A percentile compares a stretch with the other conserved stretches of the same genome.
phyloP scores from a whole-genome alignment of 2,797 vertebrate genomes.

The Lutjanus argentimaculatus region DNA sequence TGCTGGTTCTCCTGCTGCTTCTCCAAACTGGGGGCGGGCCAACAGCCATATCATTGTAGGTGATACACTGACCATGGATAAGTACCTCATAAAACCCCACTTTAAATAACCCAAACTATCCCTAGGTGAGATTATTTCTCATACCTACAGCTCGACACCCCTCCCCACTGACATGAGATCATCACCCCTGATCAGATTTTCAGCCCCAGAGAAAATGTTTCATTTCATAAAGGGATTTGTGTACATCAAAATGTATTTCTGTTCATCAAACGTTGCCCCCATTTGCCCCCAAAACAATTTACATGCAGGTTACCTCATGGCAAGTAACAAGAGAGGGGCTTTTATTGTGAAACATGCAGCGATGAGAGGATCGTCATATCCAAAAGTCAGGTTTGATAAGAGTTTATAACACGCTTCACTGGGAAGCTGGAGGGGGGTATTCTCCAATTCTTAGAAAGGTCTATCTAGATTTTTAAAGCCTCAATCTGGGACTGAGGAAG shows the following conservation, averaged over 20 bases:
- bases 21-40: too few relatives aligned
- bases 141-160: constrained; percentile 18
- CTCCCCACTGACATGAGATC: constrained; percentile 10
- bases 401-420: neutral
- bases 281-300: constrained; percentile 12
- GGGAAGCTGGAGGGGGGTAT: neutral
- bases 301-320: constrained; percentile 9
- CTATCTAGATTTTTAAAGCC: constrained; percentile 80
- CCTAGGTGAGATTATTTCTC: constrained; percentile 36
- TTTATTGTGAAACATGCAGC: constrained; percentile 12
- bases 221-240: constrained; percentile 46
- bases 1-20: too few relatives aligned
- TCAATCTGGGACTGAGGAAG: constrained; percentile 68
- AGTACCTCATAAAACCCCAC: too few relatives aligned
- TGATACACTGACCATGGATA: too few relatives aligned
- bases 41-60: too few relatives aligned
- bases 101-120: too few relatives aligned
- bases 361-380: constrained; percentile 50
- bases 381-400: constrained; percentile 30
- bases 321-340: constrained; percentile 9
- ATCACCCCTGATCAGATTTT: constrained; percentile 13
- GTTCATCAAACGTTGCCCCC: neutral
- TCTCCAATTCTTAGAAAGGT: constrained; percentile 52
- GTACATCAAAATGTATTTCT: constrained; percentile 13
- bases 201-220: constrained; percentile 22